Evolutionary conservation across 2,797 vertebrate genomes (phyloP).

Genomic region (Notolepis coatsorum): DNA sequence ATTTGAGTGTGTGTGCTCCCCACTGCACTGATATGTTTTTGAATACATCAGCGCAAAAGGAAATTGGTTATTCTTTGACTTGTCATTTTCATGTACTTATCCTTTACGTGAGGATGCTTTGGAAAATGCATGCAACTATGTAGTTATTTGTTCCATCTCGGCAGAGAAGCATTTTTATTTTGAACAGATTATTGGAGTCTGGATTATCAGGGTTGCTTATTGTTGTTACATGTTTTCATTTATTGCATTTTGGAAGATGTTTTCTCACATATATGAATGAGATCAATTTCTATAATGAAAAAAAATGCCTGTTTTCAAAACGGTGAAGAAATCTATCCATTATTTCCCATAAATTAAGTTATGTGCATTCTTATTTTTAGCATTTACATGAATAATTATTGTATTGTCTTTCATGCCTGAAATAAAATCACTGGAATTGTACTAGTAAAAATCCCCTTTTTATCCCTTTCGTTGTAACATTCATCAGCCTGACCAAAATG

Average conservation of each 20-base stretch:
- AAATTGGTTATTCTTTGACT: constrained; percentile 19
- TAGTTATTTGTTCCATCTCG: background rate
- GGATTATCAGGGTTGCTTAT: background rate
- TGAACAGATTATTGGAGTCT: background rate
- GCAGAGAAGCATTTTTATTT: constrained; percentile 24
- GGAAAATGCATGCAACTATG: background rate
- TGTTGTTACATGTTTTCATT: background rate
- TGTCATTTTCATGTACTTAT: background rate
- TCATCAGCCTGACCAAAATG: constrained; percentile 33
- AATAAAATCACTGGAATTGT: background rate
- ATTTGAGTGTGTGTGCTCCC: constrained; percentile 15
- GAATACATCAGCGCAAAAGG: constrained; percentile 5
- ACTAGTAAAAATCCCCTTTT: background rate
- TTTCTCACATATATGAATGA: background rate
- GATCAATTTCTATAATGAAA: background rate
- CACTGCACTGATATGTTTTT: constrained; percentile 1
- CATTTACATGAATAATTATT: background rate
- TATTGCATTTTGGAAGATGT: background rate
- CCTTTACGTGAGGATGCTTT: background rate
- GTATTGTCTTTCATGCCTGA: background rate
- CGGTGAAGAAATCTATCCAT: background rate
- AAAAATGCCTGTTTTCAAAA: background rate
- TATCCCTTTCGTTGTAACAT: constrained; percentile 5
- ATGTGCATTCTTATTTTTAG: constrained; percentile 8
- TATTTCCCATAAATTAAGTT: background rate